Evolutionary conservation across 2,888 invertebrate species (phyloP).

Genomic region (Athalia rosae): DNA sequence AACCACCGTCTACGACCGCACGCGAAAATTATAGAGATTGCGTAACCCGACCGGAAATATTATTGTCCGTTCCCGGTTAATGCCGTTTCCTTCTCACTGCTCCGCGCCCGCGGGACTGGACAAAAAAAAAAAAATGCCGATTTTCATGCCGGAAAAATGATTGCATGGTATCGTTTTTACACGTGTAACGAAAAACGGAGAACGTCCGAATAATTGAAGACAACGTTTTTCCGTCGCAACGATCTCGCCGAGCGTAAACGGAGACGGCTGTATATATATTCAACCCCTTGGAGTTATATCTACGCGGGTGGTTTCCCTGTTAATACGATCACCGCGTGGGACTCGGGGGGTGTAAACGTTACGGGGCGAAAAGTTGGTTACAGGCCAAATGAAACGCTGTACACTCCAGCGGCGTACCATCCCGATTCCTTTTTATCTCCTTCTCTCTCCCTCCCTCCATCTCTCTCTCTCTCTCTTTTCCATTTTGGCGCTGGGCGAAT

Average conservation of each 20-base stretch:
- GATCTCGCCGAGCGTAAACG: constrained; percentile 32
- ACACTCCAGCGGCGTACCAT: constrained; percentile 10
- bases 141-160: too few relatives aligned
- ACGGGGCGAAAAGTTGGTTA: constrained; percentile 43
- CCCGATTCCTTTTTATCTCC: neutral
- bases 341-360: constrained; percentile 32
- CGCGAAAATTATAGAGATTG: constrained; percentile 24
- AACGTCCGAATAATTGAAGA: constrained; percentile 30
- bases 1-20: neutral
- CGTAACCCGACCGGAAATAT: constrained; percentile 9
- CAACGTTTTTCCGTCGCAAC: constrained; percentile 18
- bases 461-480: constrained; percentile 28
- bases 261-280: neutral
- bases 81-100: constrained; percentile 1
- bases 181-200: neutral
- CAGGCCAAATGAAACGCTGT: constrained; percentile 45
- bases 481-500: constrained; percentile 3
- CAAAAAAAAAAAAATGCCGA: too few relatives aligned
- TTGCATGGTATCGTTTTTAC: neutral
- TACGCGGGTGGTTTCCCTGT: constrained; percentile 34
- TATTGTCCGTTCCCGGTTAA: neutral
- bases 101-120: neutral
- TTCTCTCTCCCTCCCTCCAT: neutral
- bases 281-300: constrained; percentile 43
- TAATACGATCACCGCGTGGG: constrained; percentile 42